Conservation (phyloP, 1,140 invertebrate genomes). For the Musca vetustissima region DNA sequence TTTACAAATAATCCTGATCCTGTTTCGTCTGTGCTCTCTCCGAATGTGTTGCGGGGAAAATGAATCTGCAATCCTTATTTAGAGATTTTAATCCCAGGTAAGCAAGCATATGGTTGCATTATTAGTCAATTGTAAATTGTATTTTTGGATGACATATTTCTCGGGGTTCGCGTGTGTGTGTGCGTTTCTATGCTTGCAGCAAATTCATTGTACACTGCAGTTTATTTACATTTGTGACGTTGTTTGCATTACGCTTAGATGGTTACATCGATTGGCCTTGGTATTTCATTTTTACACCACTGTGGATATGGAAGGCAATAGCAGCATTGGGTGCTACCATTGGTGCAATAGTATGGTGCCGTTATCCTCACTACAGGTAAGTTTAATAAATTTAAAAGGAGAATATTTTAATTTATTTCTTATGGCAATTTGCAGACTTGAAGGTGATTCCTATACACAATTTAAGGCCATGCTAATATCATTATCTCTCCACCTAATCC, state of each 20-base stretch:
- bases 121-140: not conserved
- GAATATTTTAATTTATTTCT: too few relatives aligned
- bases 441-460: slow-evolving; percentile 94
- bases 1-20: too few relatives aligned
- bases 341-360: slow-evolving; percentile 93
- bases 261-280: slow-evolving; percentile 87
- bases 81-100: slow-evolving; percentile 92
- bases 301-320: slow-evolving; percentile 96
- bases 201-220: slow-evolving; percentile 95
- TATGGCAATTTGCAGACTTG: slow-evolving; percentile 66
- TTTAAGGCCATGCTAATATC: slow-evolving; percentile 97
- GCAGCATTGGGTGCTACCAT: slow-evolving; percentile 86
- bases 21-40: too few relatives aligned
- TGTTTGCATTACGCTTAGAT: slow-evolving; percentile 89
- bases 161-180: not conserved
- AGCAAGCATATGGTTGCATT: slow-evolving; percentile 1
- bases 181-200: slow-evolving; percentile 63
- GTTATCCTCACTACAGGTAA: slow-evolving; percentile 88
- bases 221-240: slow-evolving; percentile 84
- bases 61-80: slow-evolving; percentile 88
- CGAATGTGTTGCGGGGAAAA: slow-evolving; percentile 47
- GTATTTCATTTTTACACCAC: slow-evolving; percentile 90
- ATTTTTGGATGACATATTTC: not conserved
- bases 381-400: not conserved
- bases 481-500: slow-evolving; percentile 86